Percentiles rank a stretch among this genome's conserved stretches.
Evolutionary conservation across 2,797 vertebrate species (phyloP).

Genomic region (Rhynchotus rufescens): DNA sequence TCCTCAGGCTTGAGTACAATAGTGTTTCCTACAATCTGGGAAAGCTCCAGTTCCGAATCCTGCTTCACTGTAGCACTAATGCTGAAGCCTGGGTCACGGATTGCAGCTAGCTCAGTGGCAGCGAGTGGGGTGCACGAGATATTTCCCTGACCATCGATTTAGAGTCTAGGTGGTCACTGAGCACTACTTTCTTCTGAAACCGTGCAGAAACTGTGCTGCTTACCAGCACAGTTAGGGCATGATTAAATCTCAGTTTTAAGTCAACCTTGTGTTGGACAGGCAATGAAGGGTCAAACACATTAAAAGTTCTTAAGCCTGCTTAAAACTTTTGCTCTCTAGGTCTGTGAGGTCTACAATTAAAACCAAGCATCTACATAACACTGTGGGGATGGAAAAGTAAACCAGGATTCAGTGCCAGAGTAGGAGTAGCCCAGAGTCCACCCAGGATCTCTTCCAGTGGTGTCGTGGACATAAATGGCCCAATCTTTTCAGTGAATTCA

Average conservation of each 20-base stretch:
- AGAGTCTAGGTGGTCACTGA: neutral
- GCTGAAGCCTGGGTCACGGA: fast-evolving
- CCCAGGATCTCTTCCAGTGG: neutral
- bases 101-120: neutral
- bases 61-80: fast-evolving
- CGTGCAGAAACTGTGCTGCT: neutral
- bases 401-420: neutral
- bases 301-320: neutral
- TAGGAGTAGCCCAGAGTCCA: neutral
- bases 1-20: neutral
- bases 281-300: neutral
- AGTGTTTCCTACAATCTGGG: neutral
- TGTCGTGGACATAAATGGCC: neutral
- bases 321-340: neutral
- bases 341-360: neutral
- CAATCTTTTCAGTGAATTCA: neutral
- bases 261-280: neutral
- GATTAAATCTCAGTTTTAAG: neutral
- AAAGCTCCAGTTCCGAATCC: neutral
- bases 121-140: neutral
- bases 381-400: neutral
- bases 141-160: neutral
- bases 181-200: neutral
- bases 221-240: neutral
- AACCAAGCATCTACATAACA: neutral